A percentile compares a stretch with the other conserved stretches of the same genome.
phyloP scores from a whole-genome alignment of 2,797 vertebrate species.

The Acomys russatus region DNA sequence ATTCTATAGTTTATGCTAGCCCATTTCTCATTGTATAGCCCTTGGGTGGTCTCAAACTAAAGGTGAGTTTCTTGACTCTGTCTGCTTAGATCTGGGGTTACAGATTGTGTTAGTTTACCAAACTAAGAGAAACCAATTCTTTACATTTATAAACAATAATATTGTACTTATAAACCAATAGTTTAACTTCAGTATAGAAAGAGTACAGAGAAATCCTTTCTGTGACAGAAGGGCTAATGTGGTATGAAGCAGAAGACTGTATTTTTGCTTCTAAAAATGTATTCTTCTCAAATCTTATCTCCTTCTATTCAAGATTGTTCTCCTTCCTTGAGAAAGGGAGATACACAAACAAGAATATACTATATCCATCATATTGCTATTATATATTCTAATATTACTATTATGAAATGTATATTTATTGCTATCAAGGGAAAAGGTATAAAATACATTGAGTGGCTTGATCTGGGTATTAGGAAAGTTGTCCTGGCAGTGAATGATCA shows the following conservation, averaged over 20 bases:
- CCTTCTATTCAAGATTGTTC: background rate
- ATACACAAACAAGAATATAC: slow-evolving; percentile 5
- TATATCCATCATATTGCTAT: background rate
- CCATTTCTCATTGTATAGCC: background rate
- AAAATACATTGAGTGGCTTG: background rate
- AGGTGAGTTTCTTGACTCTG: background rate
- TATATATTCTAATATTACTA: background rate
- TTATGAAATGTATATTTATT: background rate
- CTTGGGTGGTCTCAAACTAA: background rate
- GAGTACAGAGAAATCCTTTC: background rate
- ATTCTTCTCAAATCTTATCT: slow-evolving; percentile 10
- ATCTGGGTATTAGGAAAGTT: background rate
- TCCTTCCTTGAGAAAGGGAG: background rate
- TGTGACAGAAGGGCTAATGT: slow-evolving; percentile 11
- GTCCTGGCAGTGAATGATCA: background rate
- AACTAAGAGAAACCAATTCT: slow-evolving; percentile 72
- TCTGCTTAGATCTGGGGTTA: background rate
- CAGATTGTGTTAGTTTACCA: background rate
- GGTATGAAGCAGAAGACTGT: background rate
- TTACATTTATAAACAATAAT: slow-evolving; percentile 70
- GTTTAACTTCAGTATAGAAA: slow-evolving; percentile 58
- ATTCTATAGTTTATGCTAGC: background rate
- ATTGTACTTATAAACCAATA: slow-evolving; percentile 78
- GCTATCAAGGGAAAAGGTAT: background rate
- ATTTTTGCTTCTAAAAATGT: slow-evolving; percentile 29